Evolutionary conservation across 2,113 vertebrate species (phyloP).

Genomic region (Leptobrachium ailaonicum): DNA sequence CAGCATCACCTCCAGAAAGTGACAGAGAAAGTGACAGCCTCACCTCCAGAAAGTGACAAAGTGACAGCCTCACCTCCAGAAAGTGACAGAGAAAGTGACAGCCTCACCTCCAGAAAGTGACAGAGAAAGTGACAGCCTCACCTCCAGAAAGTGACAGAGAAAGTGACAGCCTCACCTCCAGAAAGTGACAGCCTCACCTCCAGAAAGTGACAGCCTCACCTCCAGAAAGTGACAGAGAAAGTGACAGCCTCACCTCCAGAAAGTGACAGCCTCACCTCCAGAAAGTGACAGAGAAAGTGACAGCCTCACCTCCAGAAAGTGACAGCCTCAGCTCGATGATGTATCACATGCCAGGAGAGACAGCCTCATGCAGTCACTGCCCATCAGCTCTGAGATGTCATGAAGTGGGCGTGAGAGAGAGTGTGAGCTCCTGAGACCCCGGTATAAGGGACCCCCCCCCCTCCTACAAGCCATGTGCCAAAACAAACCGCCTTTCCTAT

Average conservation of each 20-base stretch:
- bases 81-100: no score
- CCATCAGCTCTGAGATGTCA: background rate
- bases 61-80: background rate
- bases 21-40: background rate
- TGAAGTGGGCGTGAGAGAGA: slow-evolving; percentile 42
- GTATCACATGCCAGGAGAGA: background rate
- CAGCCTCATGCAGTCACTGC: background rate
- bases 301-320: background rate
- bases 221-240: background rate
- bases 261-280: background rate
- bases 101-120: background rate
- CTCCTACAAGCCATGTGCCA: slow-evolving; percentile 37
- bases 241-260: background rate
- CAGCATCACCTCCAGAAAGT: background rate
- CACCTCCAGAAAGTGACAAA: background rate
- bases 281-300: no score
- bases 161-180: background rate
- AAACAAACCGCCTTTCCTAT: slow-evolving; percentile 48
- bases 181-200: background rate
- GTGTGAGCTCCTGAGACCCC: slow-evolving; percentile 43
- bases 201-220: background rate
- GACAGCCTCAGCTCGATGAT: no score
- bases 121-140: background rate
- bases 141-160: background rate
- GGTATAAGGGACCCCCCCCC: slow-evolving; percentile 11